These are phyloP conservation scores for Pollenia griseotomentosa DNA, from an alignment of 2,888 invertebrate genomes.

Conservation along the genomic window DNA sequence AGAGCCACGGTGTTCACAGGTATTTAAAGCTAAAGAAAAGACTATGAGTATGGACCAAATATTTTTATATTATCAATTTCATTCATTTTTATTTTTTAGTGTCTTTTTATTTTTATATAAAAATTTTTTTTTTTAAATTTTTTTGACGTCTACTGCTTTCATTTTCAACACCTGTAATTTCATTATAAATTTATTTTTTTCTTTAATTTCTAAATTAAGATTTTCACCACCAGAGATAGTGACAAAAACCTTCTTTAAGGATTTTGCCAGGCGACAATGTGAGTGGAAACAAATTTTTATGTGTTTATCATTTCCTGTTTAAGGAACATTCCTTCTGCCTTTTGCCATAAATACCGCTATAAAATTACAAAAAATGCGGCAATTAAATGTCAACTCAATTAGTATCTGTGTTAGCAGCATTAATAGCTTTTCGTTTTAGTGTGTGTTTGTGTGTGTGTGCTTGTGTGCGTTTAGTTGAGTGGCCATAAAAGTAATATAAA, in stretches of 20 bases:
- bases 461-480: conserved; percentile 17
- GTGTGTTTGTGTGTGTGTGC: conserved; percentile 17
- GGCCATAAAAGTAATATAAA: conserved; percentile 65
- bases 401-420: conserved; percentile 48
- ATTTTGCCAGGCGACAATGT: not conserved
- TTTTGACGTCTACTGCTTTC: not conserved
- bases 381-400: conserved; percentile 72
- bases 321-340: not conserved
- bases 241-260: not conserved
- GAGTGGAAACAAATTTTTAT: conserved; percentile 24
- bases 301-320: not conserved
- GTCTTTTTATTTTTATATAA: not conserved
- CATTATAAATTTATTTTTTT: not conserved
- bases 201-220: not conserved
- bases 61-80: not conserved
- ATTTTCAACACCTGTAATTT: conserved; percentile 24
- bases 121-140: too few species aligned
- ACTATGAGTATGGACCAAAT: not conserved
- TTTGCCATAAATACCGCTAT: conserved; percentile 26
- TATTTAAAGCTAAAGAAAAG: too few species aligned
- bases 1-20: too few species aligned
- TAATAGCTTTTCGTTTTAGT: conserved; percentile 15
- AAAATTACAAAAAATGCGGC: conserved; percentile 34
- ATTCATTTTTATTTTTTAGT: not conserved
- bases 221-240: not conserved